phyloP scores from a whole-genome alignment of 2,888 invertebrate species.

The Masnerella sp. region DNA sequence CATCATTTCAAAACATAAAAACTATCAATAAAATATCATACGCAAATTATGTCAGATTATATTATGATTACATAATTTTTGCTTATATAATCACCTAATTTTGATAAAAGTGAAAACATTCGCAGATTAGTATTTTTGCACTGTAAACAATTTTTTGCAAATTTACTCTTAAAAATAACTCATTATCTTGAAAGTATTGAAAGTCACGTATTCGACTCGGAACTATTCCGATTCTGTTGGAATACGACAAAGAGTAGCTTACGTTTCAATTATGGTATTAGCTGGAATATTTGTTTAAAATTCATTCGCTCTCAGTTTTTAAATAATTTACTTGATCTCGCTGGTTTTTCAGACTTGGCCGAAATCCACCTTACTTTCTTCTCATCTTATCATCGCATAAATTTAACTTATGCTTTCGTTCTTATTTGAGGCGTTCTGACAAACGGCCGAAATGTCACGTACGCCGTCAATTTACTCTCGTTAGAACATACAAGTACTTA shows the following conservation, averaged over 20 bases:
- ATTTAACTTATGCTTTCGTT: slow-evolving; percentile 3
- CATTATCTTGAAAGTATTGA: not conserved
- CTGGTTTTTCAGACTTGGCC: not conserved
- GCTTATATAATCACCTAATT: too few species aligned
- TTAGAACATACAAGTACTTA: too few species aligned
- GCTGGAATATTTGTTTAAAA: not conserved
- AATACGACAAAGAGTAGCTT: too few species aligned
- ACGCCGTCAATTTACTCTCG: not conserved
- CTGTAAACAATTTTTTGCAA: slow-evolving; percentile 1
- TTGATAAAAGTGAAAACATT: not conserved
- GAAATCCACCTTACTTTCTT: slow-evolving; percentile 8
- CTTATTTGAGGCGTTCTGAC: slow-evolving; percentile 1
- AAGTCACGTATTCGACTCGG: not conserved
- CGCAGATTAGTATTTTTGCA: not conserved
- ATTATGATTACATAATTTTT: too few species aligned
- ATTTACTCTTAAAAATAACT: not conserved
- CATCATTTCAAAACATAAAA: too few species aligned
- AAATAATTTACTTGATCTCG: not conserved
- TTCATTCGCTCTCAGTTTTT: not conserved
- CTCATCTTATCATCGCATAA: slow-evolving; percentile 21
- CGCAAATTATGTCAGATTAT: too few species aligned
- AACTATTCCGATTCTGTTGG: too few species aligned
- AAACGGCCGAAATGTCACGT: slow-evolving; percentile 18
- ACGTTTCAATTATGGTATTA: too few species aligned
- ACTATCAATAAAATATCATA: too few species aligned